Base-by-base conservation (phyloP, 1,140 invertebrate genomes). In the Pogonomyrmex barbatus region DNA sequence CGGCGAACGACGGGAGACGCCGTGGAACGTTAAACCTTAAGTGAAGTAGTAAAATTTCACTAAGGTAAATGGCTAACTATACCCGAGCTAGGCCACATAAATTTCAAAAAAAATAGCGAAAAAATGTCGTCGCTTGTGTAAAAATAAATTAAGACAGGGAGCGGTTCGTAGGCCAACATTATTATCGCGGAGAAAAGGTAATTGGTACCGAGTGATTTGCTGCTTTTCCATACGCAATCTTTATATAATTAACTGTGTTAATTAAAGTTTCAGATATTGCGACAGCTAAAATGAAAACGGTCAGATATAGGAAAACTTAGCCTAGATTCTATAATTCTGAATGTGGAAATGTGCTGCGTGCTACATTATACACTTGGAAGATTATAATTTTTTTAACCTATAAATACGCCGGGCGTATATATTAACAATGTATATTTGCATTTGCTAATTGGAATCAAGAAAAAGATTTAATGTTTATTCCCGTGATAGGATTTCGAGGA, bases 1-100 rank as follows among this genome's bases (percentile, higher is more conserved):
- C 2, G 39, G 30, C 10, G 12, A 58, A 73, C 54, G 47, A 73
- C 54, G 47, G 17, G 17, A 73, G 30, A 60, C 42, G 68, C 68
- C 4, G 54, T 75, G 68, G 33, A 62, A 83, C 42, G 42, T 73
- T 71, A 36, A 73, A 73, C 30, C 79, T 75, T 83, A 83, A 83
- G 68, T 75, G n/a, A 73, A 75, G 68, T 30, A 83, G 68, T 75
- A 83, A 83, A 73, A 83, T 83, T 83, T 83, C 45, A 42, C 65
- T 75, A 60, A 50, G 42, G 33, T 60, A 62, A 73, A 73, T 83
- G 42, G 54, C 65, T 71, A 45, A 24, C 8, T 33, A 9, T 17
- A 39, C 8, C 5, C 12, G 42, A 50, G 42, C 17, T 42, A 50
- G 39, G 17, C 14, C 45, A n/a, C 12, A 83, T 83, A 83, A 83